phyloP scores from a whole-genome alignment of 2,797 vertebrate genomes.

The Masticophis lateralis region DNA sequence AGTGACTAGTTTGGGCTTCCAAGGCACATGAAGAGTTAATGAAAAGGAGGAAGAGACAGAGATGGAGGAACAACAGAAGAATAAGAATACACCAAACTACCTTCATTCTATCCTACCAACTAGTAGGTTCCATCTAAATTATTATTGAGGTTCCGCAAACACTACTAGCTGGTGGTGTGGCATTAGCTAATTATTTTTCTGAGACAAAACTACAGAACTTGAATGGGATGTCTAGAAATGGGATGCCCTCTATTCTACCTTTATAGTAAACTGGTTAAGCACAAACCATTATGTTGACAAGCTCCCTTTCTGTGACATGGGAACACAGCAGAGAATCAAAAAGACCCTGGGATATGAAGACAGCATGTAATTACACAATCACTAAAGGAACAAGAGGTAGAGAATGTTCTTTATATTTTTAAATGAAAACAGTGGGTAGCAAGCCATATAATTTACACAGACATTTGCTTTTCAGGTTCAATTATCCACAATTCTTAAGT shows the following conservation, averaged over 20 bases:
- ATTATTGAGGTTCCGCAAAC: neutral
- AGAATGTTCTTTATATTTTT: conserved; percentile 12
- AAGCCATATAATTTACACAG: neutral
- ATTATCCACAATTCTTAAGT: neutral
- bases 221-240: neutral
- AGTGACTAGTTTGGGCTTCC: neutral
- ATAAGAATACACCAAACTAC: neutral
- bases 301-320: neutral
- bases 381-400: neutral
- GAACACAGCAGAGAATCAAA: neutral
- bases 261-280: neutral
- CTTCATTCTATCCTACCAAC: neutral
- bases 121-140: neutral
- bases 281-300: neutral
- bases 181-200: neutral
- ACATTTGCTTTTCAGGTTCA: neutral
- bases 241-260: neutral
- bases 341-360: neutral
- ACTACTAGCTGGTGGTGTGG: neutral
- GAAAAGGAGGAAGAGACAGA: neutral
- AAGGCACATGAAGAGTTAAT: neutral
- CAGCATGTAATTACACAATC: neutral
- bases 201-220: neutral
- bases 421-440: conserved; percentile 1
- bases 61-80: neutral